Percentiles rank a stretch among this genome's conserved stretches.
phyloP scores from a whole-genome alignment of 2,888 invertebrate genomes.

The Chaetoderma sp. region DNA sequence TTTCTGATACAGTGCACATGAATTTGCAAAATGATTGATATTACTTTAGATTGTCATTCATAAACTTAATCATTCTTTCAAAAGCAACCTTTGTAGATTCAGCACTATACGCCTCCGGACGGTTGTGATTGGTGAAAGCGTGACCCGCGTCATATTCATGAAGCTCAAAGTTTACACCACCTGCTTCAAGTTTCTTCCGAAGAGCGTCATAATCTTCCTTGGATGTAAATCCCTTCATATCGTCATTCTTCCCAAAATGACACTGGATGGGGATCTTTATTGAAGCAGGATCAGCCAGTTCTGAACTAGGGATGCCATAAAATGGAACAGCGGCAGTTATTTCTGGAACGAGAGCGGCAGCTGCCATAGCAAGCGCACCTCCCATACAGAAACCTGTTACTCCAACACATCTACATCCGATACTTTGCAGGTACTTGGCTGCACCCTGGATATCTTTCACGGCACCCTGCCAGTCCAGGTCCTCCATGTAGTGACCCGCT shows the following conservation, averaged over 20 bases:
- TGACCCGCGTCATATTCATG: slow-evolving; percentile 46
- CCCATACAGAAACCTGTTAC: slow-evolving; percentile 68
- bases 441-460: slow-evolving; percentile 54
- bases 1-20: too few relatives aligned
- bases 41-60: slow-evolving; percentile 25
- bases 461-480: slow-evolving; percentile 60
- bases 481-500: slow-evolving; percentile 57
- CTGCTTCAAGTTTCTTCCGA: slow-evolving; percentile 43
- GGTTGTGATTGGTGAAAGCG: slow-evolving; percentile 26
- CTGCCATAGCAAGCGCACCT: slow-evolving; percentile 56
- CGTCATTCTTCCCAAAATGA: slow-evolving; percentile 58
- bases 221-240: slow-evolving; percentile 53
- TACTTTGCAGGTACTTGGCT: slow-evolving; percentile 44
- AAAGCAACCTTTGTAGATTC: slow-evolving; percentile 19
- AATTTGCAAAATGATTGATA: neutral
- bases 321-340: slow-evolving; percentile 60
- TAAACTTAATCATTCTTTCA: slow-evolving; percentile 20
- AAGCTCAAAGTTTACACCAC: slow-evolving; percentile 43
- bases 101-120: slow-evolving; percentile 20
- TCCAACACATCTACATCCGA: slow-evolving; percentile 59
- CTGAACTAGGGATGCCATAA: slow-evolving; percentile 56
- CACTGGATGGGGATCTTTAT: slow-evolving; percentile 60
- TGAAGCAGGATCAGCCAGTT: slow-evolving; percentile 48
- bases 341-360: slow-evolving; percentile 48
- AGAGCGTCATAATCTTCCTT: slow-evolving; percentile 47